Percentiles rank a stretch among this genome's conserved stretches.
phyloP scores from a whole-genome alignment of 1,140 invertebrate genomes.

The Trichonephila inaurata region DNA sequence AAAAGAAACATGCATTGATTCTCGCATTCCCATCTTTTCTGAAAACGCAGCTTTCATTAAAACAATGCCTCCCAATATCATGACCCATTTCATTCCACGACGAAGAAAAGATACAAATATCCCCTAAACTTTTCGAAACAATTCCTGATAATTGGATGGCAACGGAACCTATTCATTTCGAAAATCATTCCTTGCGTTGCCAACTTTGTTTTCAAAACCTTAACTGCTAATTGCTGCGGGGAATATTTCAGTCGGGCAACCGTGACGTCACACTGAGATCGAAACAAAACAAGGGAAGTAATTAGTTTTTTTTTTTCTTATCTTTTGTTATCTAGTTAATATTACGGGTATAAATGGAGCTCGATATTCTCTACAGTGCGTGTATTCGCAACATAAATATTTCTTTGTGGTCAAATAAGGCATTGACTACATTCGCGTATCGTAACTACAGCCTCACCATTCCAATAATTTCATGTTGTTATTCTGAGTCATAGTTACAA shows the following conservation, averaged over 20 bases:
- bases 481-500: no score
- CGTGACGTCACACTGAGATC: neutral
- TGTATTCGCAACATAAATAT: no score
- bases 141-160: constrained; percentile 29
- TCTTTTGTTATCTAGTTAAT: neutral
- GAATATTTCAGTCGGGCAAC: neutral
- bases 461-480: no score
- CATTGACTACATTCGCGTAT: no score
- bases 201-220: neutral
- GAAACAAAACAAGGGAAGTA: neutral
- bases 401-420: no score
- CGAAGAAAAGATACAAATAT: neutral
- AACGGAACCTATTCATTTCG: neutral
- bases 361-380: neutral
- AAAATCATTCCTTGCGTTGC: neutral
- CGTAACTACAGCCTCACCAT: no score
- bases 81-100: no score
- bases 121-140: neutral
- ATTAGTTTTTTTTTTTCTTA: neutral
- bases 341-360: neutral
- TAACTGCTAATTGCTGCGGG: constrained; percentile 17
- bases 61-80: no score
- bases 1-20: no score
- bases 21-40: no score
- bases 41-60: no score